Base-by-base conservation (phyloP, 2,113 vertebrate species). In the Etheostoma cragini region DNA sequence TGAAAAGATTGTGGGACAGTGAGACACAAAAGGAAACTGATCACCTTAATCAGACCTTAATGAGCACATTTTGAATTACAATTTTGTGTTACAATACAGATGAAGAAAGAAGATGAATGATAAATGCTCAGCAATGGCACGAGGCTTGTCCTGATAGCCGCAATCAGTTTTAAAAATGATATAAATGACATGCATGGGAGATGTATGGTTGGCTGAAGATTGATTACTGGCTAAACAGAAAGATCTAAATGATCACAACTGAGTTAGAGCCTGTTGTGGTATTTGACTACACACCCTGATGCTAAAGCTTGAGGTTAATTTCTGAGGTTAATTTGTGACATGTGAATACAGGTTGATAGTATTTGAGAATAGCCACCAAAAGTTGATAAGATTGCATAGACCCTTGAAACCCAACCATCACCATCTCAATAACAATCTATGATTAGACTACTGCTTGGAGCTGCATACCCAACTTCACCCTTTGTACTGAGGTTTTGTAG, bases 351-450 rank as follows among this genome's bases (percentile, higher is more conserved):
- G 73, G 80, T 89, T 74, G 65, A 90, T 80, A 82, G 61, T 65
- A 83, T 88, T 88, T 84, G 66, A 85, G 62, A 86, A 86, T 64
- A 85, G 72, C 84, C 77, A 90, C 87, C 76, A 90, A 84, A 89
- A 77, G 84, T 86, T 89, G 84, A 88, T 82, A 91, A 87, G 86
- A 91, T 93, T 94, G 92, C 93, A 94, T 93, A 94, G 92, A 93
- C 91, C 91, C 89, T 84, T 86, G 33, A 88, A 90, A 82, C 83
- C 81, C 47, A 82, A 87, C 78, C 87, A 77, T 78, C 82, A 88
- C 82, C 82, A 82, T 85, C 75, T 80, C 45, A 67, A 56, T 56
- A 60, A 80, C 72, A 70, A 75, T 70, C 77, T 54, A 58, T 73
- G 24, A 73, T 75, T 47, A 35, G 86, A 70, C 52, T 67, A 80